phyloP scores from a whole-genome alignment of 1,140 invertebrate genomes.

The Heterodera schachtii region DNA sequence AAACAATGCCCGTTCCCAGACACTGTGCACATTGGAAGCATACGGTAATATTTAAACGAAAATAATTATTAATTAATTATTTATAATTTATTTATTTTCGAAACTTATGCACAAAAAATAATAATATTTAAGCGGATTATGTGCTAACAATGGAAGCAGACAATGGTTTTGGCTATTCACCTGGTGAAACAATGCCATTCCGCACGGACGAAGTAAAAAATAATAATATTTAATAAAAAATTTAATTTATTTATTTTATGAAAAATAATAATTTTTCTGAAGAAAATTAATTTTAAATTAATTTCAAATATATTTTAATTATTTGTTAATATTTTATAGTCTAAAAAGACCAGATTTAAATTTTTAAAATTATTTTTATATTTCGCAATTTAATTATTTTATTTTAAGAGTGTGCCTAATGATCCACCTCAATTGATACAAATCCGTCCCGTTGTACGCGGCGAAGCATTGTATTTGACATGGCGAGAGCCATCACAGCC shows the following conservation, averaged over 20 bases:
- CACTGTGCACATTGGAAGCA: conserved; percentile 45
- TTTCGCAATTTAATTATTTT: neutral
- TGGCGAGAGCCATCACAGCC: conserved; percentile 27
- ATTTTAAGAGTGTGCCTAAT: conserved; percentile 28
- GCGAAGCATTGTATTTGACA: conserved; percentile 4
- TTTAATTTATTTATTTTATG: too few species aligned
- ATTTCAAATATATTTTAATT: too few species aligned
- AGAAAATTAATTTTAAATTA: too few species aligned
- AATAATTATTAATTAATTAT: too few species aligned
- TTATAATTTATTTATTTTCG: too few species aligned
- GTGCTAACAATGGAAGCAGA: conserved; percentile 59
- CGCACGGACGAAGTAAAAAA: conserved; percentile 47
- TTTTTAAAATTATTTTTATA: too few species aligned
- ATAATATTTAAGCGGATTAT: conserved; percentile 46
- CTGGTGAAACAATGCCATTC: conserved; percentile 45
- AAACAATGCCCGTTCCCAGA: conserved; percentile 18
- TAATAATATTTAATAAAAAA: too few species aligned
- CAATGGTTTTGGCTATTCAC: conserved; percentile 63
- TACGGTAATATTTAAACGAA: neutral
- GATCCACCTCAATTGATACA: conserved; percentile 46
- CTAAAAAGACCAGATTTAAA: too few species aligned
- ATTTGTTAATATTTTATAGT: too few species aligned
- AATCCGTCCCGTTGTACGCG: conserved; percentile 25
- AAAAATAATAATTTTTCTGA: too few species aligned
- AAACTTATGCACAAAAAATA: too few species aligned